phyloP scores from a whole-genome alignment of 2,113 vertebrate species.

The Clarias gariepinus region DNA sequence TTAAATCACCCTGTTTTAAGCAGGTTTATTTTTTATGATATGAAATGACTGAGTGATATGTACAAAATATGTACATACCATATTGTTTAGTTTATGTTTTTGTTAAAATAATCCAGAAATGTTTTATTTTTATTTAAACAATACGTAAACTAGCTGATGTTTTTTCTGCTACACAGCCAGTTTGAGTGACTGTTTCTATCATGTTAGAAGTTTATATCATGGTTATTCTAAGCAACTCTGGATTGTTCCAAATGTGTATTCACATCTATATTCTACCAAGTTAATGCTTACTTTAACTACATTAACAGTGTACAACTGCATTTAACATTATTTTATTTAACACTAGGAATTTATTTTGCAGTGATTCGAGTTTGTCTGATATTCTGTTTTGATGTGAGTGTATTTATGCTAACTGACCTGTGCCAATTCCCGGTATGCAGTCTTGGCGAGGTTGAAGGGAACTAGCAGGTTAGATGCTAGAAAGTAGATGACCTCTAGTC shows the following conservation, averaged over 20 bases:
- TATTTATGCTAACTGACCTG: conserved; percentile 75
- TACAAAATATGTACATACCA: too few relatives aligned
- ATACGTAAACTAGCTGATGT: background rate
- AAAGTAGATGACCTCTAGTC: conserved; percentile 96
- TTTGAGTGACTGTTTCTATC: background rate
- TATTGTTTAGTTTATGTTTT: too few relatives aligned
- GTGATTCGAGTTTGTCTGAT: background rate
- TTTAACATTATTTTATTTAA: background rate
- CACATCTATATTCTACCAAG: background rate
- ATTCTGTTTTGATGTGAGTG: background rate
- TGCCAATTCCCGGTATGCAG: conserved; percentile 92
- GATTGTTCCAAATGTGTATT: background rate
- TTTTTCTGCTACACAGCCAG: background rate
- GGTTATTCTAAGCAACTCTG: background rate
- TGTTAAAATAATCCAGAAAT: background rate
- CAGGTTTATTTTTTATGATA: too few relatives aligned
- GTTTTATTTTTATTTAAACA: background rate
- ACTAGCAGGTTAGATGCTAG: conserved; percentile 94
- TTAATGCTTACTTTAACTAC: background rate
- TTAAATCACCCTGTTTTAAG: too few relatives aligned
- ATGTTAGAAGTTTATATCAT: background rate
- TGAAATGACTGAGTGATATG: too few relatives aligned
- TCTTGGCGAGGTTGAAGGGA: conserved; percentile 95
- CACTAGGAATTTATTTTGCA: background rate
- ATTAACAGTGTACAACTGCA: background rate